A percentile compares a stretch with the other conserved stretches of the same genome.
Conservation (phyloP, 2,888 invertebrate species). For the Eurytoma adleriae region DNA sequence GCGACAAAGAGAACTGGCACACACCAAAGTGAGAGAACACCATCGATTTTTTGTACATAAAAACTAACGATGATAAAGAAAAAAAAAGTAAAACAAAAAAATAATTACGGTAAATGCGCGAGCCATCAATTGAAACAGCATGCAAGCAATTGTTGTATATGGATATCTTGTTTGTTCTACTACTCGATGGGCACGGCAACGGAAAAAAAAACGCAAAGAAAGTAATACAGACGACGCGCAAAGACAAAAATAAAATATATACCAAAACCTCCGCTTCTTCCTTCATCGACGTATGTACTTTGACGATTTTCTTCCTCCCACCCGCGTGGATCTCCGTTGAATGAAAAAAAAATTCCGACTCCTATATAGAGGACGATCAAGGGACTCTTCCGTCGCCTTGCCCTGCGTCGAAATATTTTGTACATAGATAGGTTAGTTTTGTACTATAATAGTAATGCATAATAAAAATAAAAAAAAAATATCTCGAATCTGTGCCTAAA, state of each 20-base stretch:
- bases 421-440: conserved; percentile 74
- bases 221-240: neutral
- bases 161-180: conserved; percentile 37
- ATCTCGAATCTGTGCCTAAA: conserved; percentile 56
- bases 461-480: conserved; percentile 36
- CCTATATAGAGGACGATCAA: conserved; percentile 3
- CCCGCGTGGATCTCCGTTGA: neutral
- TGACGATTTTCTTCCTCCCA: conserved; percentile 4
- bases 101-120: neutral
- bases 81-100: neutral
- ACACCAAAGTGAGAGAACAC: conserved; percentile 27
- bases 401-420: conserved; percentile 65
- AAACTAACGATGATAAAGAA: conserved; percentile 33
- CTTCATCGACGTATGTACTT: neutral
- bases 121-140: conserved; percentile 31
- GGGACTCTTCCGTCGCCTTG: conserved; percentile 53
- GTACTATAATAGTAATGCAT: conserved; percentile 62
- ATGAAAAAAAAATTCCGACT: neutral
- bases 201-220: conserved; percentile 9
- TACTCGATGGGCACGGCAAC: conserved; percentile 37
- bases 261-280: neutral
- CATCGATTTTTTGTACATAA: conserved; percentile 52
- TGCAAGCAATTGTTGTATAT: conserved; percentile 19
- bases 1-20: conserved; percentile 38
- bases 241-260: neutral